Conservation (phyloP, 2,113 vertebrate genomes). For the Psephotus haematonotus region DNA sequence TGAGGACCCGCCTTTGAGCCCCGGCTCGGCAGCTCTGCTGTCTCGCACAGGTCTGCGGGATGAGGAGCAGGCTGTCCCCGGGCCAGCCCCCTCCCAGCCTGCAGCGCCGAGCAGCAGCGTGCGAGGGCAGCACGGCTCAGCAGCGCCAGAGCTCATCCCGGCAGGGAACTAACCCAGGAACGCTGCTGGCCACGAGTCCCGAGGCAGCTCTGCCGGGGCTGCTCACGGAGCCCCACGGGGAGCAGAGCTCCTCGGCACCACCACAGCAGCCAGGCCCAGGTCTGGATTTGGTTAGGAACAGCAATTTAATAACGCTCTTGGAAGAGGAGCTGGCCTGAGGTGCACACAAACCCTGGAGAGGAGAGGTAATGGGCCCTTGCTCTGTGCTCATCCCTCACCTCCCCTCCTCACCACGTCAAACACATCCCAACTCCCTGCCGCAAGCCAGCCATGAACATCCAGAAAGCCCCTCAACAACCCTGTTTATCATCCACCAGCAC, state of each 20-base stretch:
- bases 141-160: neutral
- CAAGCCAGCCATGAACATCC: neutral
- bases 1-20: neutral
- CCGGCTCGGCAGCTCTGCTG: neutral
- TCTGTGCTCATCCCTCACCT: fast-evolving
- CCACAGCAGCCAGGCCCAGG: neutral
- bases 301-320: neutral
- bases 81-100: neutral
- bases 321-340: neutral
- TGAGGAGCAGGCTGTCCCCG: neutral
- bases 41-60: neutral
- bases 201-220: neutral
- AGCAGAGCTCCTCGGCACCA: neutral
- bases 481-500: neutral
- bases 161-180: neutral
- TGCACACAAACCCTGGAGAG: neutral
- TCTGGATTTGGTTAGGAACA: neutral
- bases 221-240: neutral
- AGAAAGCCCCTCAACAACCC: neutral
- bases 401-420: neutral
- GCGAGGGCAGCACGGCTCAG: neutral
- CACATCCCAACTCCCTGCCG: neutral
- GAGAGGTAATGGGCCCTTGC: neutral
- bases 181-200: neutral
- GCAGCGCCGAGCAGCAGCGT: fast-evolving